Evolutionary conservation across 2,797 vertebrate genomes (phyloP).

Genomic region (Ispidina picta): DNA sequence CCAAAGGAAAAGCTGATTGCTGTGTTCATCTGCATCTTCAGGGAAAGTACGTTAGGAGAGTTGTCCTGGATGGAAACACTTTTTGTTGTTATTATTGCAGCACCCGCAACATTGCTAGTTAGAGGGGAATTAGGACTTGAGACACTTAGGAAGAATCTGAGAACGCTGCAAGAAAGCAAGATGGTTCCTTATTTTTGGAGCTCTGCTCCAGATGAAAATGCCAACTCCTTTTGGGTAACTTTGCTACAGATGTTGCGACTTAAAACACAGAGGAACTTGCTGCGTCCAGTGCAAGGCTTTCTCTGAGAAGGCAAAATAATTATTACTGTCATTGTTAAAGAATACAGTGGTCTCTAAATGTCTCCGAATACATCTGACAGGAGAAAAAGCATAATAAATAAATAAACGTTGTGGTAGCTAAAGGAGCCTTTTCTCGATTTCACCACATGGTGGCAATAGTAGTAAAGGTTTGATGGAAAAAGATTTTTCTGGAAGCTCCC

Average conservation of each 20-base stretch:
- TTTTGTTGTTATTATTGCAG: neutral
- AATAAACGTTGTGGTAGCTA: neutral
- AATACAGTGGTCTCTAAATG: neutral
- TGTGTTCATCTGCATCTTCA: neutral
- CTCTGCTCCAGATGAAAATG: neutral
- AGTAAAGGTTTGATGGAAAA: constrained; percentile 50
- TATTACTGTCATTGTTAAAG: neutral
- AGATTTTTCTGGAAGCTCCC: constrained; percentile 75
- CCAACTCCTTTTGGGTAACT: neutral
- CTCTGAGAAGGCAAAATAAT: neutral
- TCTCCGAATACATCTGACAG: neutral
- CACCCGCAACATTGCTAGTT: neutral
- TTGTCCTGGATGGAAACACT: rapidly evolving
- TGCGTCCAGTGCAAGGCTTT: neutral
- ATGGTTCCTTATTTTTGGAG: neutral
- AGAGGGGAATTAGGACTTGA: neutral
- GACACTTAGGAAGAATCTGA: neutral
- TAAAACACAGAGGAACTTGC: neutral
- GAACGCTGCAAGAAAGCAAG: neutral
- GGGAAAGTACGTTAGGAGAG: neutral
- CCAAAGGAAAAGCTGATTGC: neutral
- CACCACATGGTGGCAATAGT: constrained; percentile 72
- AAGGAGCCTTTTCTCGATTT: neutral
- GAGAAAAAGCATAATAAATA: neutral
- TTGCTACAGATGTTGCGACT: neutral